Conservation (phyloP, 2,888 invertebrate genomes). For the Ferdinandea cuprea region DNA sequence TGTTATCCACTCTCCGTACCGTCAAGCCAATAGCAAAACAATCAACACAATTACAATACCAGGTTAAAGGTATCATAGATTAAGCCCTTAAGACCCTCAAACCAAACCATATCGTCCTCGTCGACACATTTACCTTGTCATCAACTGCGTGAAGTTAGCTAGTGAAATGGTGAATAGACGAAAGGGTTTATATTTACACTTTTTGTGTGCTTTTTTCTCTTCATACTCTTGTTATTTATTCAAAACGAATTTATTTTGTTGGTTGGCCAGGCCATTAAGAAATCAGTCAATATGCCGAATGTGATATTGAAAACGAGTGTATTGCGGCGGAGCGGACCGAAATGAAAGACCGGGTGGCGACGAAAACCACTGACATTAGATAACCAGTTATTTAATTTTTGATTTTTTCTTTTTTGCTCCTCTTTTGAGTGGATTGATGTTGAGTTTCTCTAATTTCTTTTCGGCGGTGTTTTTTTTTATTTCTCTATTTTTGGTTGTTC, state of each 20-base stretch:
- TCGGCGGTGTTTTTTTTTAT: conserved; percentile 8
- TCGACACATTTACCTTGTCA: background rate
- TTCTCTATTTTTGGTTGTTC: too few relatives aligned
- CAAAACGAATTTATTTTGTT: background rate
- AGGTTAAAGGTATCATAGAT: conserved; percentile 4
- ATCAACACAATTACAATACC: conserved; percentile 12
- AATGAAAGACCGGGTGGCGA: background rate
- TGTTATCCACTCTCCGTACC: conserved; percentile 6
- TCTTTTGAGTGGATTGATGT: background rate
- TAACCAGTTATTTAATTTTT: conserved; percentile 41
- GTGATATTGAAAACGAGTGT: conserved; percentile 45
- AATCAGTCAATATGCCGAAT: conserved; percentile 46
- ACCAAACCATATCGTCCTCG: background rate
- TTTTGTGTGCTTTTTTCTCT: conserved; percentile 17
- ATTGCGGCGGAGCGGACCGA: background rate
- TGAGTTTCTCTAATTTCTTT: conserved; percentile 49
- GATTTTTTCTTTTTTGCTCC: conserved; percentile 13
- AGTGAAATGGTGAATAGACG: conserved; percentile 21
- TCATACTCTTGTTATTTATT: conserved; percentile 13
- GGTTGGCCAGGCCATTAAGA: conserved; percentile 26
- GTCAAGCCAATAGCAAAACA: conserved; percentile 11
- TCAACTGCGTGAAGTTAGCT: conserved; percentile 5
- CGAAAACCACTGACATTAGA: conserved; percentile 19
- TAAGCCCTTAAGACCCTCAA: conserved; percentile 6
- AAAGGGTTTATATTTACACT: conserved; percentile 30